Evolutionary conservation across 2,797 vertebrate species (phyloP).

Genomic region (Eremophila alpestris): DNA sequence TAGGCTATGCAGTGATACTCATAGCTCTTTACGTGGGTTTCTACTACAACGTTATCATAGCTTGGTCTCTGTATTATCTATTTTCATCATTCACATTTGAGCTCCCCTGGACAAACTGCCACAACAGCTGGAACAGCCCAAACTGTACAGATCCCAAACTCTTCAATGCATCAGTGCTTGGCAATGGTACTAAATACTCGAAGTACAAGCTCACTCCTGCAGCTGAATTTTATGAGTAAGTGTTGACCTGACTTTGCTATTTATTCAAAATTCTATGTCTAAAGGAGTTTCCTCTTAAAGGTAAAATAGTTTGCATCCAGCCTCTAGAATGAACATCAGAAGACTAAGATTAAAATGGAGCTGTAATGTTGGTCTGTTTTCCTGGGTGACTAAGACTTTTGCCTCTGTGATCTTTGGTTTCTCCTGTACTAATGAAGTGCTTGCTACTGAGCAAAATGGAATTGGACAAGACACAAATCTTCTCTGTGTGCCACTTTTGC

Average conservation of each 20-base stretch:
- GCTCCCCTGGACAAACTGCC: conserved; percentile 91
- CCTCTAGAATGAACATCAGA: neutral
- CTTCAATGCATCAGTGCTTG: conserved; percentile 83
- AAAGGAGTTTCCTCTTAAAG: neutral
- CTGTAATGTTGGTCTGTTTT: neutral
- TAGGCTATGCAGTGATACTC: conserved; percentile 97
- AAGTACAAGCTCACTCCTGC: conserved; percentile 95
- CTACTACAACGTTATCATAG: conserved; percentile 99
- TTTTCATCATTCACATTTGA: conserved; percentile 91
- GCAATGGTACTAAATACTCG: conserved; percentile 86
- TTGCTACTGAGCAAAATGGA: neutral
- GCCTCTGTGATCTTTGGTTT: neutral
- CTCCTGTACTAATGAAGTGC: neutral
- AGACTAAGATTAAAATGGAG: neutral
- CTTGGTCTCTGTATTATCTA: conserved; percentile 98
- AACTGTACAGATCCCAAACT: conserved; percentile 88
- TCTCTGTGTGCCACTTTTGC: neutral
- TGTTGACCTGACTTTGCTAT: conserved; percentile 30
- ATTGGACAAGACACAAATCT: neutral
- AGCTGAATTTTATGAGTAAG: conserved; percentile 98
- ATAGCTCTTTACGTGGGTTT: conserved; percentile 99
- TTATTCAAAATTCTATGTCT: neutral
- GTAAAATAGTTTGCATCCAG: neutral
- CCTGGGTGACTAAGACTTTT: neutral
- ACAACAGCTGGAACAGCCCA: conserved; percentile 90